Base-by-base conservation (phyloP, 2,888 invertebrate species). In the Conops quadrifasciatus region DNA sequence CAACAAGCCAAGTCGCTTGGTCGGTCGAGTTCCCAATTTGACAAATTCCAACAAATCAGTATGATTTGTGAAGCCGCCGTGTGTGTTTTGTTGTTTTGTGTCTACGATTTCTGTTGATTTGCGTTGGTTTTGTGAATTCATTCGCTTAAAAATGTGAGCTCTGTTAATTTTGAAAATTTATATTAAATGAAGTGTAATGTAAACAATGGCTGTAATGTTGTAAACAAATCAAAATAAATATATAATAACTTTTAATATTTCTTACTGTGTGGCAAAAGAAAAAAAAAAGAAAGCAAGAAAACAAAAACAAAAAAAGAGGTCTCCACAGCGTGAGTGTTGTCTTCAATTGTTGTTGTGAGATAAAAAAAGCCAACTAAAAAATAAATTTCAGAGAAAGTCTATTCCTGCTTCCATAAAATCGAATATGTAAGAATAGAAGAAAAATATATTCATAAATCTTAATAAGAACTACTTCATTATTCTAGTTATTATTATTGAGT, bases 11-110 rank as follows among this genome's bases (percentile, higher is more conserved):
- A 30, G n/a, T 28, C 26, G 16, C 26, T 49, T 65, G n/a, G 16
- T 36, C 36, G 62, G 2, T 60, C 26, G 56, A 72, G 63, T 72
- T 66, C 70, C 59, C 67, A 72, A 70, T 67, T 72, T 64, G 45
- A 67, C 58, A 60, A 65, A 72, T 72, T 70, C 49, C 67, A 69
- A 66, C 65, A 64, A 43, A 71, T 73, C 71, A 75, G 75, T 75
- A 59, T 72, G 66, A 67, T 72, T 75, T 75, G 66, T 56, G 69
- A 70, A 67, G 67, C 72, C 72, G 73, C 72, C 64, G 73, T 71
- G 75, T 72, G 58, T 65, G 73, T 72, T 30, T 51, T 15, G 2
- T 11, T 45, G 51, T 21, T 2, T 30, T 60, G 3, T 30, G 36
- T 24, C 36, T 4, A 36, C 9, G 36, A 36, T 15, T 26, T n/a